Percentiles rank a stretch among this genome's conserved stretches.
These are phyloP conservation scores for Prolemur simus DNA, from an alignment of 2,113 vertebrate genomes.

Conservation along the genomic window DNA sequence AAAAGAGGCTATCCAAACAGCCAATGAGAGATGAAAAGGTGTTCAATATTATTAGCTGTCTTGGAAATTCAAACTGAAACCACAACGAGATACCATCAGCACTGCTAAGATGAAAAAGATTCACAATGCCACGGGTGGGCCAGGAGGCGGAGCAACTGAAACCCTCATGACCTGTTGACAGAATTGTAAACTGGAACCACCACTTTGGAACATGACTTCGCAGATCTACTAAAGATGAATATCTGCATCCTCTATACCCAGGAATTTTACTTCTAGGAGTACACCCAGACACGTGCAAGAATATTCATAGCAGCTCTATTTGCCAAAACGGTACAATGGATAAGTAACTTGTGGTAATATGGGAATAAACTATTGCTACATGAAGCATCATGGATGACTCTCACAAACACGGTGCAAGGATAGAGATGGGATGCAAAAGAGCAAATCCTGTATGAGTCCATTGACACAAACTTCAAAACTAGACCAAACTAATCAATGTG, in stretches of 20 bases:
- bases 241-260: background rate
- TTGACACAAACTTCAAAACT: background rate
- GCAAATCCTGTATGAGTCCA: background rate
- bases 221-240: background rate
- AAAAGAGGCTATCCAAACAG: background rate
- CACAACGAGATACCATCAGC: background rate
- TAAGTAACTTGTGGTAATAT: background rate
- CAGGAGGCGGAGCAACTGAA: background rate
- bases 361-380: background rate
- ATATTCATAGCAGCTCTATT: background rate
- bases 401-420: background rate
- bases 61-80: background rate
- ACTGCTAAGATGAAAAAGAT: background rate
- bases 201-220: background rate
- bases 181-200: background rate
- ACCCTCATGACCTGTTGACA: background rate
- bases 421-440: background rate
- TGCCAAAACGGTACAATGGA: background rate
- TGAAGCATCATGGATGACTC: rapidly evolving
- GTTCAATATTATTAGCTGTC: too few relatives aligned
- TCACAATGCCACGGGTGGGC: background rate
- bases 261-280: background rate
- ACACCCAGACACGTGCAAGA: background rate
- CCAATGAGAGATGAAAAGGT: background rate
- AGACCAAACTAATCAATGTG: background rate